A percentile compares a stretch with the other conserved stretches of the same genome.
These are phyloP conservation scores for Euura lappo DNA, from an alignment of 1,140 invertebrate genomes.

Conservation along the genomic window DNA sequence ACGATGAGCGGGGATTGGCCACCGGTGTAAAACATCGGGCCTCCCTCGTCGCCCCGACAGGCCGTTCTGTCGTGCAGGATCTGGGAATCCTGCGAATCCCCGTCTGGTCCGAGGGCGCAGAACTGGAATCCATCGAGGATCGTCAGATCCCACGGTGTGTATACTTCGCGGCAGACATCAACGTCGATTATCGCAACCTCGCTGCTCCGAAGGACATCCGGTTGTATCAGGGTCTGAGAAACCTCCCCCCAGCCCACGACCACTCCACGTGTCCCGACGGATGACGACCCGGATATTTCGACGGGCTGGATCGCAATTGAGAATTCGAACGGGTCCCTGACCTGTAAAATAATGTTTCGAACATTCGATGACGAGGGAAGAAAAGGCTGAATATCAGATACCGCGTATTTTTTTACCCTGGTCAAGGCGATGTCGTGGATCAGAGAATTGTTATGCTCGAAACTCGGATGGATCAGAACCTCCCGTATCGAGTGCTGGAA, in stretches of 20 bases:
- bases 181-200: neutral
- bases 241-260: conserved; percentile 6
- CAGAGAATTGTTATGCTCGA: neutral
- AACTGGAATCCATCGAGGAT: conserved; percentile 4
- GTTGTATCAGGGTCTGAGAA: conserved; percentile 9
- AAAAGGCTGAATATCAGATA: neutral
- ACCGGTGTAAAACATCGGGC: neutral
- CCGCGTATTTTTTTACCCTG: neutral
- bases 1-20: neutral
- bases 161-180: conserved; percentile 4
- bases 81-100: neutral
- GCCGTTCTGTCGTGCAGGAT: neutral
- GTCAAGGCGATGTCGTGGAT: neutral
- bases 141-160: neutral
- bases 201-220: neutral
- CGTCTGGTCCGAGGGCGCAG: neutral
- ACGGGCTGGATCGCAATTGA: conserved; percentile 2
- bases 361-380: neutral
- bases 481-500: neutral
- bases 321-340: neutral
- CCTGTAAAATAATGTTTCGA: neutral
- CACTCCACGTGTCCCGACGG: neutral
- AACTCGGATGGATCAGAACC: neutral
- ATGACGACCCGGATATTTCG: neutral
- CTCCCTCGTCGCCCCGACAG: neutral